phyloP scores from a whole-genome alignment of 2,113 vertebrate genomes.

The Amphilophus citrinellus region DNA sequence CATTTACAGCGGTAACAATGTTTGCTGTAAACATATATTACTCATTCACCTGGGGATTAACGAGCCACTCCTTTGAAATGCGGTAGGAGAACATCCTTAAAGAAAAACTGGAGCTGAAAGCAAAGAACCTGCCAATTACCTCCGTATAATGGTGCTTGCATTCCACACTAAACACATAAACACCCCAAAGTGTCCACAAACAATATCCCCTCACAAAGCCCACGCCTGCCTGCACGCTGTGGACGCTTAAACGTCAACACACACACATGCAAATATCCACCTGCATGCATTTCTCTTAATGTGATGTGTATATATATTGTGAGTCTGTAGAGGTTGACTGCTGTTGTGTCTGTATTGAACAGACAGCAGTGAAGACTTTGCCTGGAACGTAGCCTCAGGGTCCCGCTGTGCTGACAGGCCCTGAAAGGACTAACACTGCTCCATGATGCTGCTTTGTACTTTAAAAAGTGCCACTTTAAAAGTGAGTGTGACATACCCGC shows the following conservation, averaged over 20 bases:
- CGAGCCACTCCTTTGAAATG: neutral
- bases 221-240: neutral
- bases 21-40: neutral
- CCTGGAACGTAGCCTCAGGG: conserved; percentile 48
- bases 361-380: conserved; percentile 31
- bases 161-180: neutral
- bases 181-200: neutral
- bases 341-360: conserved; percentile 50
- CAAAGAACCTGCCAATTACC: conserved; percentile 18
- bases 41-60: conserved; percentile 10
- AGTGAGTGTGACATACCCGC: neutral
- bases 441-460: conserved; percentile 10
- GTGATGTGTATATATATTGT: neutral
- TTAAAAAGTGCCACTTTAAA: conserved; percentile 19
- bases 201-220: neutral
- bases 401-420: conserved; percentile 28
- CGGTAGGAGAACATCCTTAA: neutral
- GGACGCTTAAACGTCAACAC: neutral
- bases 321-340: conserved; percentile 26
- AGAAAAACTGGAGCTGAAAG: neutral
- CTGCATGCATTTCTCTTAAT: neutral
- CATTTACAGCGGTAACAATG: neutral
- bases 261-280: neutral
- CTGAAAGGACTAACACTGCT: conserved; percentile 10
- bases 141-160: neutral